These are phyloP conservation scores for Epizoanthus scotinus DNA, from an alignment of 92 coral and sea anemone species.

Conservation along the genomic window DNA sequence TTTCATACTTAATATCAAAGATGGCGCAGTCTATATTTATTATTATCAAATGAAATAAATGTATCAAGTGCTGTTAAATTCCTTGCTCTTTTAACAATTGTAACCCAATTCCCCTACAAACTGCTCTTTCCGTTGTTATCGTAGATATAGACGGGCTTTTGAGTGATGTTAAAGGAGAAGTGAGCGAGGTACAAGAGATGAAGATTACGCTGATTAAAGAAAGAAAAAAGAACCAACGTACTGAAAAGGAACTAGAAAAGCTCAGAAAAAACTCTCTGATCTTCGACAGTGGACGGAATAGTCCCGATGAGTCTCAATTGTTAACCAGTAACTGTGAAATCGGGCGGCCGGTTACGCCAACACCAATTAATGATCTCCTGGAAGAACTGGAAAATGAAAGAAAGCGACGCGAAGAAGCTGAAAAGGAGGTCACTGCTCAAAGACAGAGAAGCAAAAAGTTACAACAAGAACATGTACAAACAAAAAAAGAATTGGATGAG, in stretches of 20 bases:
- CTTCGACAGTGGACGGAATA: constrained; percentile 14
- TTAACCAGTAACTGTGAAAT: not conserved
- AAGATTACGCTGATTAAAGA: constrained; percentile 33
- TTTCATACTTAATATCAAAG: too few relatives aligned
- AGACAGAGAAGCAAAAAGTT: constrained; percentile 17
- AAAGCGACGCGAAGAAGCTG: constrained; percentile 38
- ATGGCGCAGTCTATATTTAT: too few relatives aligned
- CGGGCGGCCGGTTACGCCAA: constrained; percentile 11
- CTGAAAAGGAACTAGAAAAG: constrained; percentile 18
- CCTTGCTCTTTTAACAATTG: too few relatives aligned
- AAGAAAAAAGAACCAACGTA: constrained; percentile 21
- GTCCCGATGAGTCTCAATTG: constrained; percentile 2
- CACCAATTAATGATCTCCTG: constrained; percentile 28
- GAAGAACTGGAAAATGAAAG: constrained; percentile 34
- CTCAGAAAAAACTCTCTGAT: constrained; percentile 10
- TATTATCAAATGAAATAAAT: too few relatives aligned
- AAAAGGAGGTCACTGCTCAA: constrained; percentile 13
- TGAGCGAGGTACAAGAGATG: constrained; percentile 39
- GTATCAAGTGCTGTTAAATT: too few relatives aligned
- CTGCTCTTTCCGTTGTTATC: not conserved
- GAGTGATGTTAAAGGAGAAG: constrained; percentile 14
- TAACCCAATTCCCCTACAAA: too few relatives aligned
- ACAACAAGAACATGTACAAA: constrained; percentile 22
- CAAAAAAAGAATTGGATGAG: constrained; percentile 33
- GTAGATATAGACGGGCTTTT: constrained; percentile 42